Evolutionary conservation across 2,797 vertebrate species (phyloP), one percentile per base, ranked within the genome.

Genomic region (Benthosema pterotum): DNA sequence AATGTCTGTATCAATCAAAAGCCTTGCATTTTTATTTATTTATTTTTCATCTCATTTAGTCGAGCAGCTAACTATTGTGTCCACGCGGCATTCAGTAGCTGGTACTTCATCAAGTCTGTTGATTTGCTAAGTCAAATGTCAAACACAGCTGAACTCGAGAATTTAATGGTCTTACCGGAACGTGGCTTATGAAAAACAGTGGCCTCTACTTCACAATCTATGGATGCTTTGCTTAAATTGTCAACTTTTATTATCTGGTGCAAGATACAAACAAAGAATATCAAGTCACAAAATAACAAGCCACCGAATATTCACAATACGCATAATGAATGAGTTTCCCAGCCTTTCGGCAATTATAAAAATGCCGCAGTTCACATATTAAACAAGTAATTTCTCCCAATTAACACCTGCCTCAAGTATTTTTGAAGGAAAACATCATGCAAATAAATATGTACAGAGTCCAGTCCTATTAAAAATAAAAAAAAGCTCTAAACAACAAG

Each of bases 371-470:
- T 76, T 80, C 52, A 87, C 75, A 68, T 51, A 67, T 79, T 45
- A 72, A 59, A 63, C 63, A 61, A 25, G 5, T 22, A 1, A 17
- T 60, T 77, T 77, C 42, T 50, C 45, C 61, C 72, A 67, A 74
- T 63, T 61, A 71, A 81, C 73, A 84, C 57, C 22, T 45, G 73
- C 57, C 73, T 74, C 58, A 72, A 67, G 62, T 68, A 77, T 65
- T 65, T n/a, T 74, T 42, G 43, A 47, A 15, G 22, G 47, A 69
- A 72, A 80, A 60, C 19, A 61, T 64, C 90, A 90, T 91, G 88
- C 88, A 90, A 84, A 83, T 83, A 90, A 84, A 83, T 83, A 78
- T 82, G 74, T 80, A 82, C 73, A 89, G 77, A 78, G 42, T 74
- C 18, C n/a, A 89, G 81, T 87, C 85, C 76, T 82, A 60, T 69